phyloP scores from a whole-genome alignment of 2,113 vertebrate genomes.

The Mastomys coucha region DNA sequence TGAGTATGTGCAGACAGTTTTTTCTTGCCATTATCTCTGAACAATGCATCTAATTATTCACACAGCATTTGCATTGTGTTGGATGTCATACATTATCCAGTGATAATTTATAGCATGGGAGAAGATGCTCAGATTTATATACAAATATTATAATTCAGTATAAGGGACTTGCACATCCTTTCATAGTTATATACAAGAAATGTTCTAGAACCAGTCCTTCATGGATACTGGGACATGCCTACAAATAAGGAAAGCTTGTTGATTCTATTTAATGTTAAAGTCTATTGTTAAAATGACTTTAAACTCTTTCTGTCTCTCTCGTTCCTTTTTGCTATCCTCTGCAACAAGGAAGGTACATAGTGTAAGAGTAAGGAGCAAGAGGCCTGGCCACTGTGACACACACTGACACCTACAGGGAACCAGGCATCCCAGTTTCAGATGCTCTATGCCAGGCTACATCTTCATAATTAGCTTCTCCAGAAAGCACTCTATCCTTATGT shows the following conservation, averaged over 20 bases:
- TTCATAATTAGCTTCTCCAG: slow-evolving; percentile 56
- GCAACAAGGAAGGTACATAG: background rate
- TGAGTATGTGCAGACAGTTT: background rate
- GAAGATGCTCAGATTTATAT: background rate
- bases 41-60: background rate
- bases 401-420: background rate
- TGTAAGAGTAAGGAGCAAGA: background rate
- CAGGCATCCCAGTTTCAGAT: background rate
- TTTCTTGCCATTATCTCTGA: background rate
- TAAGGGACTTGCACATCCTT: background rate
- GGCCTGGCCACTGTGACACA: background rate
- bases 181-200: background rate
- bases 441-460: slow-evolving; percentile 18
- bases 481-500: background rate
- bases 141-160: background rate
- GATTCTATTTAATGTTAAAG: background rate
- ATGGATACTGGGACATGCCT: too few species aligned
- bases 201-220: background rate
- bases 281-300: background rate
- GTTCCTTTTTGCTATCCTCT: background rate
- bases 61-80: background rate
- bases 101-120: background rate
- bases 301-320: background rate
- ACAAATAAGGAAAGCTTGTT: background rate
- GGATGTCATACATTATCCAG: background rate